Base-by-base conservation (phyloP, 2,113 vertebrate species). In the Delphinapterus leucas region DNA sequence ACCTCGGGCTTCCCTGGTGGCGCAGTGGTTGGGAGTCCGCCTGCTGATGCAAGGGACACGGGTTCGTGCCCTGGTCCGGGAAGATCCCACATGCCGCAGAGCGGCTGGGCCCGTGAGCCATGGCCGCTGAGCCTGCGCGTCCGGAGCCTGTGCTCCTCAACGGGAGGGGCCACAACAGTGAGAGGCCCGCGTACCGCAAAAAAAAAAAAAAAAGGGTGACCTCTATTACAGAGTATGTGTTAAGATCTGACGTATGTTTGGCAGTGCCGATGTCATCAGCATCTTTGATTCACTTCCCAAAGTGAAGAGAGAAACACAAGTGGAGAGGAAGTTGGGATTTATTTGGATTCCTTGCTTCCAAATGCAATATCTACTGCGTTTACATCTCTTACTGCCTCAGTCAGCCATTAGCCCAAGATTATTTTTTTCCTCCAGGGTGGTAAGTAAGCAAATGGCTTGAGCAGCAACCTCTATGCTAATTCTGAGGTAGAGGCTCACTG, bases 251-350 rank as follows among this genome's bases (percentile, higher is more conserved):
- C 31, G 13, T 13, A 17, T 58, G 17, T 44, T 67, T 83, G 58
- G 33, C 23, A 47, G 13, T 12, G 14, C 61, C 55, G 61, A 13
- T 3, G 36, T 53, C 31, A 14, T 73, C 36, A 49, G 0, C 5
- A 4, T 63, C 86, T 91, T 82, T 65, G 20, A 89, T 58, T 88
- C 49, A 17, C 12, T 68, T 81, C 58, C 53, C 36, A 76, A 95
- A 67, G 13, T 28, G 3, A 63, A 91, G 44, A 92, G 12, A 41
- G 31, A 87, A 76, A 82, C 36, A 89, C 10, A 80, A 76, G n/a
- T 55, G n/a, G 47, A 77, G 26, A 91, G 23, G 14, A 44, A 81
- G 23, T 6, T 86, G 58, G 15, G 23, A 36, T 74, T 87, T 90
- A 80, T 58, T n/a, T 90, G 58, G 38, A 67, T n/a, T 38, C 23